Percentiles rank a stretch among this genome's conserved stretches.
These are phyloP conservation scores for Melinaea marsaeus DNA, from an alignment of 2,888 invertebrate species.

Conservation along the genomic window DNA sequence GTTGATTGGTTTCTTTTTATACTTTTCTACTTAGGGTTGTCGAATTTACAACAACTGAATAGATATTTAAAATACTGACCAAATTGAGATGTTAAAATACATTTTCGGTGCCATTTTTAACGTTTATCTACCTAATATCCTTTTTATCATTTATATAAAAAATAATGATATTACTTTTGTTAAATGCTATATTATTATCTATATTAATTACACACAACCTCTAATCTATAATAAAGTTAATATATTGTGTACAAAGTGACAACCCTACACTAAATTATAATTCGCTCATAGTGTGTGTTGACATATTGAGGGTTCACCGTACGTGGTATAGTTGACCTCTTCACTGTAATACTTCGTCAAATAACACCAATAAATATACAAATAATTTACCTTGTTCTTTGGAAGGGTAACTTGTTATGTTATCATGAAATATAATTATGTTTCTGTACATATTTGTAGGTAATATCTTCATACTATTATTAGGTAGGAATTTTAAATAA, in stretches of 20 bases:
- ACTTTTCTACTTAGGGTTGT: constrained; percentile 20
- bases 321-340: constrained; percentile 24
- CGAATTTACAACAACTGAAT: not conserved
- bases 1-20: constrained; percentile 40
- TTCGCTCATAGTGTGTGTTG: constrained; percentile 24
- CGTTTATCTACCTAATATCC: too few relatives aligned
- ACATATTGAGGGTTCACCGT: constrained; percentile 22
- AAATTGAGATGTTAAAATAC: not conserved
- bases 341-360: constrained; percentile 15
- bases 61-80: not conserved
- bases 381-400: not conserved
- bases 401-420: not conserved
- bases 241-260: constrained; percentile 6
- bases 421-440: not conserved
- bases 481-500: too few relatives aligned
- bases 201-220: not conserved
- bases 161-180: too few relatives aligned
- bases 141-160: too few relatives aligned
- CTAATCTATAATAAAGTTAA: not conserved
- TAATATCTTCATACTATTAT: too few relatives aligned
- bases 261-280: constrained; percentile 21
- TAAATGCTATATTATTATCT: too few relatives aligned
- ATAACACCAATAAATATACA: constrained; percentile 38
- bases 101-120: too few relatives aligned
- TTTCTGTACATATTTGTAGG: too few relatives aligned